Evolutionary conservation across 2,888 invertebrate genomes (phyloP).

Genomic region (Anaspis maculata): DNA sequence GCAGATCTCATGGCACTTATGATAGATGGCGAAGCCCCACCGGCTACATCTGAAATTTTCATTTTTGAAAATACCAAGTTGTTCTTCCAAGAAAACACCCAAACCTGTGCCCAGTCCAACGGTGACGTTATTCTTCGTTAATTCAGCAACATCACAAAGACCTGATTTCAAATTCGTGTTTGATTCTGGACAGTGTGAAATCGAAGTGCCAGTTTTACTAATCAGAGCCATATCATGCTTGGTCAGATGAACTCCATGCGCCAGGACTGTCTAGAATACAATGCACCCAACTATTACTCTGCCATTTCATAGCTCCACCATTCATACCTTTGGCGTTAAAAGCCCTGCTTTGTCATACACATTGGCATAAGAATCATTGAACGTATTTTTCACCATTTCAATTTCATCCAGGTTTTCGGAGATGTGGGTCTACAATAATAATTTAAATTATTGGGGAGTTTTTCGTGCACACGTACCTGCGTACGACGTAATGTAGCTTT

Average conservation of each 20-base stretch:
- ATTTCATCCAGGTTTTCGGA: conserved; percentile 74
- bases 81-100: too few species aligned
- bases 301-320: too few species aligned
- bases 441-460: too few species aligned
- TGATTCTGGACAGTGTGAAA: conserved; percentile 84
- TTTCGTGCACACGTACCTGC: too few species aligned
- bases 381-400: conserved; percentile 50
- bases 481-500: too few species aligned
- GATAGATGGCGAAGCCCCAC: conserved; percentile 70
- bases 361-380: conserved; percentile 56
- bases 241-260: conserved; percentile 71
- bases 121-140: conserved; percentile 56
- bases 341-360: conserved; percentile 70
- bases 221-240: conserved; percentile 62
- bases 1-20: conserved; percentile 65
- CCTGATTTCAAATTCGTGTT: conserved; percentile 77
- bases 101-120: conserved; percentile 87
- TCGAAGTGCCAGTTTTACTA: conserved; percentile 51
- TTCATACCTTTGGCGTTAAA: conserved; percentile 59
- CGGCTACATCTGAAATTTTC: conserved; percentile 62
- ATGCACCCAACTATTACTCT: conserved; percentile 13
- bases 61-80: not conserved
- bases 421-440: conserved; percentile 65
- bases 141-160: conserved; percentile 63
- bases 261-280: conserved; percentile 61